Conservation (phyloP, 2,888 invertebrate species). For the Amorpha juglandis region DNA sequence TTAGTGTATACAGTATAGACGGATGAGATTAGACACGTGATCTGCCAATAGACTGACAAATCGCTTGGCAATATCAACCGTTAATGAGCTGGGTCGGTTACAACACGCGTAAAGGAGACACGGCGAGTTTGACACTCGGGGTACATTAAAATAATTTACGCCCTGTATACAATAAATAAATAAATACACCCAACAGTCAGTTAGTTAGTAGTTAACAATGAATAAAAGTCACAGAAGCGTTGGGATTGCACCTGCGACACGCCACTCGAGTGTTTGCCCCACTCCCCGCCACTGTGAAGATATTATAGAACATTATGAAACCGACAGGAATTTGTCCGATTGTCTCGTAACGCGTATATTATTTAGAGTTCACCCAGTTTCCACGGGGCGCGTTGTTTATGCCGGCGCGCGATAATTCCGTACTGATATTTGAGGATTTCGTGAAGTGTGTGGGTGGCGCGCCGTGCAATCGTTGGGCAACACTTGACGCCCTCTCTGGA, state of each 20-base stretch:
- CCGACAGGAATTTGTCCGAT: not conserved
- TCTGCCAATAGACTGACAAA: conserved; percentile 19
- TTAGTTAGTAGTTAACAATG: no score
- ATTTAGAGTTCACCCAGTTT: conserved; percentile 22
- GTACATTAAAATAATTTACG: not conserved
- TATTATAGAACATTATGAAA: not conserved
- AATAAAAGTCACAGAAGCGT: no score
- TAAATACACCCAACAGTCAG: no score
- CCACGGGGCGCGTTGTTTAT: conserved; percentile 15
- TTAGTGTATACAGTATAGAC: not conserved
- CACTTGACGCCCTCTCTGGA: not conserved
- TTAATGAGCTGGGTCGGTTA: conserved; percentile 4
- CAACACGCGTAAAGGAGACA: not conserved
- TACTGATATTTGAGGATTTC: conserved; percentile 22
- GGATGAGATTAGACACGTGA: conserved; percentile 9
- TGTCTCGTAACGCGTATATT: not conserved
- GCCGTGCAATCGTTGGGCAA: conserved; percentile 16
- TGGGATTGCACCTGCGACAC: no score
- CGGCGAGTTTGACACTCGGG: not conserved
- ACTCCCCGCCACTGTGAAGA: no score
- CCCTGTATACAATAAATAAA: not conserved
- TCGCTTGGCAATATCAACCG: conserved; percentile 11
- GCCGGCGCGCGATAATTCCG: conserved; percentile 11
- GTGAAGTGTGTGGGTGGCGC: conserved; percentile 10
- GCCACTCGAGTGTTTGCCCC: no score